phyloP scores from a whole-genome alignment of 2,797 vertebrate species.

The Alosa sapidissima region DNA sequence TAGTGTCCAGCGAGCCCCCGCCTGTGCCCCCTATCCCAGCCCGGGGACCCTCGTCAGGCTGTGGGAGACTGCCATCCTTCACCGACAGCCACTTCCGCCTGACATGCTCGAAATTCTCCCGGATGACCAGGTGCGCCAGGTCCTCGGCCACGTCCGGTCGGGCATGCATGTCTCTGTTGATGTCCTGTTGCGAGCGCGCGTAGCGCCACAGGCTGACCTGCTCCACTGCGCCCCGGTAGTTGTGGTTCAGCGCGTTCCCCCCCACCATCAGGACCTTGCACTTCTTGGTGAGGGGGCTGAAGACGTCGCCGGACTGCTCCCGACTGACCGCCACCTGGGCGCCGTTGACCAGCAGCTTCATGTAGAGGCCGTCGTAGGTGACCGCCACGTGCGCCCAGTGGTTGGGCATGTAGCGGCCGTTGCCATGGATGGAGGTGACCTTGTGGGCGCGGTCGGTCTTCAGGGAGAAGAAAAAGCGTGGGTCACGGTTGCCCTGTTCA shows the following conservation, averaged over 20 bases:
- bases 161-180: slow-evolving; percentile 86
- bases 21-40: slow-evolving; percentile 69
- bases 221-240: slow-evolving; percentile 90
- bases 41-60: slow-evolving; percentile 71
- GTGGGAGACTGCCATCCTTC: slow-evolving; percentile 83
- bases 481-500: slow-evolving; percentile 91
- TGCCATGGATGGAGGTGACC: slow-evolving; percentile 88
- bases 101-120: slow-evolving; percentile 90
- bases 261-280: slow-evolving; percentile 97
- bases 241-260: slow-evolving; percentile 90
- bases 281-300: slow-evolving; percentile 91
- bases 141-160: slow-evolving; percentile 73
- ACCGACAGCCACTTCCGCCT: slow-evolving; percentile 83
- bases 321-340: slow-evolving; percentile 91
- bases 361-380: slow-evolving; percentile 88
- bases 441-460: slow-evolving; percentile 97
- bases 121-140: slow-evolving; percentile 89
- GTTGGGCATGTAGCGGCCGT: slow-evolving; percentile 86
- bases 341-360: slow-evolving; percentile 95
- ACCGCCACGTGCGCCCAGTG: slow-evolving; percentile 91
- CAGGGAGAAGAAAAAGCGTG: slow-evolving; percentile 96
- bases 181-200: slow-evolving; percentile 86
- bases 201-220: slow-evolving; percentile 89
- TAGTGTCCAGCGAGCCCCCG: slow-evolving; percentile 83
- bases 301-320: slow-evolving; percentile 92